phyloP scores from a whole-genome alignment of 2,113 vertebrate species.

The Emydura subglobosa region DNA sequence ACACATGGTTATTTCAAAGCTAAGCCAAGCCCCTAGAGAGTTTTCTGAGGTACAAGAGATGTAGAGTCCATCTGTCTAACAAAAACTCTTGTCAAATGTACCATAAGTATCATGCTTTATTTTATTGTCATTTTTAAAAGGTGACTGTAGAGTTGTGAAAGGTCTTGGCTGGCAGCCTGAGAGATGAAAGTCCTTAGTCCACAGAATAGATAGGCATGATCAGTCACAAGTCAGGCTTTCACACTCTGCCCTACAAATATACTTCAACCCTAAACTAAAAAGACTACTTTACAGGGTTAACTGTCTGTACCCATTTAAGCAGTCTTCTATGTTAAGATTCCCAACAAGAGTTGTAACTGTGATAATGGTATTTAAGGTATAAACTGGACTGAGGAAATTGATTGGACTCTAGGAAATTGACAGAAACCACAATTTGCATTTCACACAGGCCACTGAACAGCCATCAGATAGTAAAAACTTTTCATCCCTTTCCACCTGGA shows the following conservation, averaged over 20 bases:
- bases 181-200: background rate
- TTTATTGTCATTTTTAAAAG: background rate
- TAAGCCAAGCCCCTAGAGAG: background rate
- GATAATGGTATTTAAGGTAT: background rate
- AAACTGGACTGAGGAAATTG: background rate
- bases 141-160: too few species aligned
- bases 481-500: background rate
- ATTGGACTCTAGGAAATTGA: background rate
- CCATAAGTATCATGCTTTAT: accelerated
- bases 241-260: background rate
- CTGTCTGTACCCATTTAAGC: background rate
- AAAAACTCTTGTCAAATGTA: background rate
- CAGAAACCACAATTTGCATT: background rate
- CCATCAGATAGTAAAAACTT: background rate
- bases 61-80: conserved; percentile 19
- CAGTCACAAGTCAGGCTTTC: background rate
- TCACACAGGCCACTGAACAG: background rate
- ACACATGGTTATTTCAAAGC: background rate
- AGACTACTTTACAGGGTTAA: background rate
- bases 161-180: accelerated
- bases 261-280: background rate
- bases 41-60: background rate
- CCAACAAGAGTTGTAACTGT: background rate
- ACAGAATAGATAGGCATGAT: background rate
- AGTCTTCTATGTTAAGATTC: background rate